These are phyloP conservation scores for Mesocricetus auratus DNA, from an alignment of 2,113 vertebrate species.

Conservation along the genomic window DNA sequence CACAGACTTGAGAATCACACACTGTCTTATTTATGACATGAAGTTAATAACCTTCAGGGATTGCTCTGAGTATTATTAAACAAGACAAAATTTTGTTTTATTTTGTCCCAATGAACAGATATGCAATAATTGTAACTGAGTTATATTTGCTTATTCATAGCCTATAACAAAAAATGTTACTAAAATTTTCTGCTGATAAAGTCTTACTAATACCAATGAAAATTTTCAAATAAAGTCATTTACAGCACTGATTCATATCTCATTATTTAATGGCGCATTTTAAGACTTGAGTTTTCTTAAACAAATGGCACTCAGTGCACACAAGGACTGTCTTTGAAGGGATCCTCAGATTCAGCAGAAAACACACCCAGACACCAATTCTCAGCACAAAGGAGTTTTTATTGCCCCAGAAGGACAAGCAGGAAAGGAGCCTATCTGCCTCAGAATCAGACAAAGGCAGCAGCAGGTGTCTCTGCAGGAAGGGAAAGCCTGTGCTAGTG, in stretches of 20 bases:
- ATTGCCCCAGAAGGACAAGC: neutral
- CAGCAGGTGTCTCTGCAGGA: neutral
- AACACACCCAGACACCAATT: neutral
- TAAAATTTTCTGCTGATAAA: slow-evolving; percentile 7
- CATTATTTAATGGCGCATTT: neutral
- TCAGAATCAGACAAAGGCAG: neutral
- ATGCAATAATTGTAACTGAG: neutral
- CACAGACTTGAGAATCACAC: neutral
- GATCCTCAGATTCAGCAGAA: neutral
- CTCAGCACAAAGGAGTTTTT: neutral
- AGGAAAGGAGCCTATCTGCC: neutral
- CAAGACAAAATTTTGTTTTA: neutral
- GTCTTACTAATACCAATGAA: neutral
- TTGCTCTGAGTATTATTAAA: slow-evolving; percentile 17
- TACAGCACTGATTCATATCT: neutral
- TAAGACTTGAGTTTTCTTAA: neutral
- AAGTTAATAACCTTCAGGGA: neutral
- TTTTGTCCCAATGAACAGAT: neutral
- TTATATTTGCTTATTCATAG: slow-evolving; percentile 2
- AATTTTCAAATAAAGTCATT: neutral
- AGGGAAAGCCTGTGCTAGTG: neutral
- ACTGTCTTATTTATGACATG: neutral
- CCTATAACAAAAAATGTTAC: neutral
- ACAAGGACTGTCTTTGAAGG: neutral
- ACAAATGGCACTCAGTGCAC: neutral